A percentile compares a stretch with the other conserved stretches of the same genome.
These are phyloP conservation scores for Hestina assimilis DNA, from an alignment of 1,140 invertebrate species.

Conservation along the genomic window DNA sequence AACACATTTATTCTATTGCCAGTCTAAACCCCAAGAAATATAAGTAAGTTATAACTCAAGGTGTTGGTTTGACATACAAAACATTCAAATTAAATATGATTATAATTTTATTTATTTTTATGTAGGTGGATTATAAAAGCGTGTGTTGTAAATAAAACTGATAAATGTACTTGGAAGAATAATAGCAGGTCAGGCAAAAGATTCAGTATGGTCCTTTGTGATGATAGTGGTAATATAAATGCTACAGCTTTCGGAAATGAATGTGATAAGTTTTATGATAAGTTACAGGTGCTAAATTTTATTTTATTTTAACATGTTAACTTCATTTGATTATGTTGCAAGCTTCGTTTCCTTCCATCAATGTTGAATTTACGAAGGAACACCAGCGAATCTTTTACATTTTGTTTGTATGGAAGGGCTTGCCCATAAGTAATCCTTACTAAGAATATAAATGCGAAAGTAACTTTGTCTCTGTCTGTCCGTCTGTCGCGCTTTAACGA, in stretches of 20 bases:
- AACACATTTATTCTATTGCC: conserved; percentile 83
- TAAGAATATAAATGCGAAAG: no score
- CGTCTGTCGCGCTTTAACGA: no score
- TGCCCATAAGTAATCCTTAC: no score
- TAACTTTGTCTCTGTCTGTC: no score
- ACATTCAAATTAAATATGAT: no score
- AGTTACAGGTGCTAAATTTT: conserved; percentile 86
- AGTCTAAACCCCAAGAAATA: conserved; percentile 95
- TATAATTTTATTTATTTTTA: background rate
- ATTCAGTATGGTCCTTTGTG: conserved; percentile 94
- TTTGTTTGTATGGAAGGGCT: no score
- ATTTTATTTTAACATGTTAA: no score
- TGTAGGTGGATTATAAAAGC: conserved; percentile 95
- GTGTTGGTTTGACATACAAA: no score
- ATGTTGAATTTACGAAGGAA: no score
- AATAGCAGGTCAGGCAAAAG: conserved; percentile 94
- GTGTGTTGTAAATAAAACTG: conserved; percentile 90
- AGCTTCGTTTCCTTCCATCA: no score
- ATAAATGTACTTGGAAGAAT: conserved; percentile 93
- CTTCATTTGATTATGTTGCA: no score
- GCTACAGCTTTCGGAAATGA: conserved; percentile 95
- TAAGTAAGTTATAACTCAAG: conserved; percentile 81
- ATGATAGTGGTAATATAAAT: conserved; percentile 96
- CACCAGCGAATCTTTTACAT: no score
- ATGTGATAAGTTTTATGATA: conserved; percentile 94